phyloP scores from a whole-genome alignment of 2,113 vertebrate species.

The Semnornis frantzii region DNA sequence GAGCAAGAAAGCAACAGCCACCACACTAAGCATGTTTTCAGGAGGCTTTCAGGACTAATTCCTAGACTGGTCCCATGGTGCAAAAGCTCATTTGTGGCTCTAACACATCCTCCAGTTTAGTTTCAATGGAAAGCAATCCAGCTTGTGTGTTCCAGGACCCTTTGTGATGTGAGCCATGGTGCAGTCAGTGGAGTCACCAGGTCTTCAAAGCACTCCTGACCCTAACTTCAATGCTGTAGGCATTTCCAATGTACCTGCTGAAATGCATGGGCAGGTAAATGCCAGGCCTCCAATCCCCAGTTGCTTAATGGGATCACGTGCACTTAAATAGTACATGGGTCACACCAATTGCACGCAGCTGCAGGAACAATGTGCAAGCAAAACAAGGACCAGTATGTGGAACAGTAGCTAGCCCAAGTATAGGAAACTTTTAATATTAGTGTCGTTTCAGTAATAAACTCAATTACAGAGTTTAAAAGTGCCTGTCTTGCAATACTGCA shows the following conservation, averaged over 20 bases:
- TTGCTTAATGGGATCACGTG: conserved; percentile 28
- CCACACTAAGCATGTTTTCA: not conserved
- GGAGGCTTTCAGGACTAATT: not conserved
- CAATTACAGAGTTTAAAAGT: conserved; percentile 15
- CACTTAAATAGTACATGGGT: conserved; percentile 25
- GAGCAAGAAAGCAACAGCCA: accelerated
- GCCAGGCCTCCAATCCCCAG: not conserved
- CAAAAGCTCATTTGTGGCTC: not conserved
- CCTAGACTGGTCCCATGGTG: not conserved
- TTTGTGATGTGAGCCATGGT: accelerated
- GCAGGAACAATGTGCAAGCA: not conserved
- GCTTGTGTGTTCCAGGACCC: not conserved
- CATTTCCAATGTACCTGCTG: not conserved
- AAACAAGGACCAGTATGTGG: not conserved
- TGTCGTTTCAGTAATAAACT: not conserved
- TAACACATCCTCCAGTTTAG: not conserved
- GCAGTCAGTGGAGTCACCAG: not conserved
- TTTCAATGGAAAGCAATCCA: not conserved
- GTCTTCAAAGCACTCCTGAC: not conserved
- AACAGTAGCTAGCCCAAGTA: not conserved
- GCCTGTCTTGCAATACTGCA: not conserved
- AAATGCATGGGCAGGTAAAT: not conserved
- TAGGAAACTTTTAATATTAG: not conserved
- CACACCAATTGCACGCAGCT: conserved; percentile 29
- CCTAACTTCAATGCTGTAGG: not conserved